These are phyloP conservation scores for Ophion ellenae DNA, from an alignment of 2,888 invertebrate genomes.

Conservation along the genomic window DNA sequence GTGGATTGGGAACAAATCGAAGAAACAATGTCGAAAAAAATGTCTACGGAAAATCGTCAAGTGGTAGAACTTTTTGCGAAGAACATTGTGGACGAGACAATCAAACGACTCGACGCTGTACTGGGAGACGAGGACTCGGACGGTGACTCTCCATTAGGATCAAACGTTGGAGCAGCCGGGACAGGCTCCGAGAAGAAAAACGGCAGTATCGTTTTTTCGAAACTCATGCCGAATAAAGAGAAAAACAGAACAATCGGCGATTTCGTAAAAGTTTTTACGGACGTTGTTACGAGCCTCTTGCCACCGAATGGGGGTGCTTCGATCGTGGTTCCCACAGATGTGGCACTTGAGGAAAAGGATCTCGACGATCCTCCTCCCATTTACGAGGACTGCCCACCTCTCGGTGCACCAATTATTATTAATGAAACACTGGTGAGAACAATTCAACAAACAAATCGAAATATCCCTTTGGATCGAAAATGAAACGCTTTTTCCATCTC, in stretches of 20 bases:
- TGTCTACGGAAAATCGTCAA: conserved; percentile 50
- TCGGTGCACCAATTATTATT: conserved; percentile 71
- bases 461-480: too few relatives aligned
- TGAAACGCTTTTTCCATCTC: too few relatives aligned
- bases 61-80: conserved; percentile 63
- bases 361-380: conserved; percentile 59
- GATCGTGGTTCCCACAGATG: conserved; percentile 45
- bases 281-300: conserved; percentile 61
- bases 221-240: conserved; percentile 43
- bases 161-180: background rate
- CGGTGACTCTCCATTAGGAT: background rate
- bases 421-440: conserved; percentile 69
- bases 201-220: conserved; percentile 48
- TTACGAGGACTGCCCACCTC: conserved; percentile 71
- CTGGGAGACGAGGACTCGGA: conserved; percentile 30
- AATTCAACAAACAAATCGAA: background rate
- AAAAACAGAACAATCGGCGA: conserved; percentile 56
- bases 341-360: conserved; percentile 59
- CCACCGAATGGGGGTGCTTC: conserved; percentile 50
- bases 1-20: conserved; percentile 63
- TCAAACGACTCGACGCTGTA: conserved; percentile 58
- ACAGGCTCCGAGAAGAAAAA: background rate
- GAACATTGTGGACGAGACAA: conserved; percentile 63
- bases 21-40: conserved; percentile 48
- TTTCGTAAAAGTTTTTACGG: conserved; percentile 65